These are phyloP conservation scores for Dryadula phaetusa DNA, from an alignment of 2,888 invertebrate genomes.

Conservation along the genomic window DNA sequence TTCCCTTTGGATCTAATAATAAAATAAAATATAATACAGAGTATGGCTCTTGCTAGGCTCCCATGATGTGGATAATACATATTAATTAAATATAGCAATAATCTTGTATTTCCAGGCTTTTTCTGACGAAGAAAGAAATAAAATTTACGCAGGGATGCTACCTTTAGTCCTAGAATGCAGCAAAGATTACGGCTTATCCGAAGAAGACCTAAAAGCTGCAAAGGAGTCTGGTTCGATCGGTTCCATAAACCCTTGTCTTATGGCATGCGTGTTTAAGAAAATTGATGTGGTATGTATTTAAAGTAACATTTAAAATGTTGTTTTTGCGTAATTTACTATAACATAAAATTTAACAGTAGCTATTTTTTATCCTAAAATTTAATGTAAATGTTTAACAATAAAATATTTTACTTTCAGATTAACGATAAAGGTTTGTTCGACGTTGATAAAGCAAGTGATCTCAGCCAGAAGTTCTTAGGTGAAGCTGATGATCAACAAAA, in stretches of 20 bases:
- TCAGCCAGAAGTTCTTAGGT: slow-evolving; percentile 50
- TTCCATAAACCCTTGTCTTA: slow-evolving; percentile 33
- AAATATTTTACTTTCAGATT: slow-evolving; percentile 10
- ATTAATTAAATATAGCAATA: neutral
- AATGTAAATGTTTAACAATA: neutral
- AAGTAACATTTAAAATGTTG: neutral
- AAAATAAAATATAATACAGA: no score
- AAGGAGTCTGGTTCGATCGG: slow-evolving; percentile 35
- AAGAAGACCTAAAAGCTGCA: slow-evolving; percentile 35
- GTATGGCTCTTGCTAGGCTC: no score
- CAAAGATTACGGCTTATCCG: slow-evolving; percentile 37
- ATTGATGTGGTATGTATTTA: slow-evolving; percentile 53
- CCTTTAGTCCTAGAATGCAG: slow-evolving; percentile 41
- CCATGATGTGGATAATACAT: no score
- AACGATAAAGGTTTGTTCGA: slow-evolving; percentile 56
- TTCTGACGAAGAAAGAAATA: slow-evolving; percentile 39
- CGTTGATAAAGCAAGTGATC: slow-evolving; percentile 47
- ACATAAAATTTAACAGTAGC: neutral
- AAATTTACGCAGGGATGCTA: slow-evolving; percentile 37
- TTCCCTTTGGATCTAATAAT: no score
- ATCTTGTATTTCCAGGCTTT: slow-evolving; percentile 35
- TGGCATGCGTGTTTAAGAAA: slow-evolving; percentile 50
- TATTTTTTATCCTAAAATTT: no score
- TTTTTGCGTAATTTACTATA: neutral
- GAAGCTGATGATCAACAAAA: slow-evolving; percentile 51